Base-by-base conservation (phyloP, 1,140 invertebrate genomes). In the Armadillidium nasatum region DNA sequence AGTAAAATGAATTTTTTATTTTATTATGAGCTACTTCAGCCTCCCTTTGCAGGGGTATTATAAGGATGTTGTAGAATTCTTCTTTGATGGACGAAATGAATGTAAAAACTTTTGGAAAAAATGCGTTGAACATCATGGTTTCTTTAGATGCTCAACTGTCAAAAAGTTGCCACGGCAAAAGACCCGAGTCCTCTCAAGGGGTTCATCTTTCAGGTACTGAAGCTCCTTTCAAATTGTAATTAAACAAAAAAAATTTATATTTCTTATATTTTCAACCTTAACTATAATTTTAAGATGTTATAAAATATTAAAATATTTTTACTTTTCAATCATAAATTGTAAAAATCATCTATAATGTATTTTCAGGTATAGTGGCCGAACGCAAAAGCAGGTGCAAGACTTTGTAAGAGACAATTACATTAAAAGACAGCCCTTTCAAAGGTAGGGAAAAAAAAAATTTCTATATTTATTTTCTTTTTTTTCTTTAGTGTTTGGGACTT, bases 61-160 rank as follows among this genome's bases (percentile, higher is more conserved):
- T 86, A 97, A 98, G 83, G 97, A 99, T 82, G 94, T 94, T 4
- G 95, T 99, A 10, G 97, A 99, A 85, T 99, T 99, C 86, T 94
- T 94, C 85, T 99, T 99, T 87, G 95, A 98, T 78, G 93, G 93
- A 44, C 89, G 97, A 78, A 98, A 99, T 87, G 95, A 98, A 82
- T 99, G 97, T 87, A 99, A 99, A 88, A 97, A 95, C 84, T 99
- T 99, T 85, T 99, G 97, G 97, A 99, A 99, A 86, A 97, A 98
- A 83, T 98, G 96, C 85, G 96, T 99, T 0, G 97, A 99, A 87
- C 97, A 99, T 87, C 96, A 98, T 85, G 94, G 94, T 33, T 99
- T 98, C 86, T 99, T 98, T 87, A 90, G 96, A n/a, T 97, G 94
- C 85, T 89, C 91, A 0, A 87, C 90, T 33, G 92, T 95, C 10